phyloP scores from a whole-genome alignment of 2,888 invertebrate species.

The Tinea pellionella region DNA sequence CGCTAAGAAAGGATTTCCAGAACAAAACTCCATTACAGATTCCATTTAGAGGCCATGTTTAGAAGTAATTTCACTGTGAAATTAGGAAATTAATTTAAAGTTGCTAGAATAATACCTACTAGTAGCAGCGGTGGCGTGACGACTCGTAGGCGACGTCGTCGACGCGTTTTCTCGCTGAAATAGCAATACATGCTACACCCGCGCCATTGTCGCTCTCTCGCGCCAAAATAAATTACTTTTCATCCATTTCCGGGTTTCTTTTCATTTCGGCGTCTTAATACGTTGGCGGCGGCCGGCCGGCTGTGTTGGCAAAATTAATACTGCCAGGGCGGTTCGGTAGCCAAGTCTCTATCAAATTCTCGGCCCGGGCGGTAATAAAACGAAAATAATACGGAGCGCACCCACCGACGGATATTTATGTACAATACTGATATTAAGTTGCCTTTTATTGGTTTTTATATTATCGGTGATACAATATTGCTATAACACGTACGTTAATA shows the following conservation, averaged over 20 bases:
- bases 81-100: constrained; percentile 41
- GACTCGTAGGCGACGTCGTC: constrained; percentile 2
- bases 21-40: constrained; percentile 37
- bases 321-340: constrained; percentile 44
- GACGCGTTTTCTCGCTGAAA: constrained; percentile 17
- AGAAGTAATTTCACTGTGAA: constrained; percentile 37
- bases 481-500: neutral
- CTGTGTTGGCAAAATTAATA: constrained; percentile 53
- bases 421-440: constrained; percentile 42
- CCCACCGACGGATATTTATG: constrained; percentile 43
- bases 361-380: constrained; percentile 50
- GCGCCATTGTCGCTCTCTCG: constrained; percentile 32
- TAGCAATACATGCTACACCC: constrained; percentile 18
- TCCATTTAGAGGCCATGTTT: constrained; percentile 40
- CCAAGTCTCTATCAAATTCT: constrained; percentile 59
- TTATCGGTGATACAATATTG: constrained; percentile 22
- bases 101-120: constrained; percentile 20
- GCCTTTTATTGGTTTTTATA: constrained; percentile 37
- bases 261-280: constrained; percentile 54
- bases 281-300: constrained; percentile 40
- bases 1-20: constrained; percentile 33
- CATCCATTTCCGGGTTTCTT: constrained; percentile 51
- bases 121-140: constrained; percentile 16
- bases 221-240: constrained; percentile 50
- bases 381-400: constrained; percentile 49